These are phyloP conservation scores for Scortum barcoo DNA, from an alignment of 2,113 vertebrate species.

Conservation along the genomic window DNA sequence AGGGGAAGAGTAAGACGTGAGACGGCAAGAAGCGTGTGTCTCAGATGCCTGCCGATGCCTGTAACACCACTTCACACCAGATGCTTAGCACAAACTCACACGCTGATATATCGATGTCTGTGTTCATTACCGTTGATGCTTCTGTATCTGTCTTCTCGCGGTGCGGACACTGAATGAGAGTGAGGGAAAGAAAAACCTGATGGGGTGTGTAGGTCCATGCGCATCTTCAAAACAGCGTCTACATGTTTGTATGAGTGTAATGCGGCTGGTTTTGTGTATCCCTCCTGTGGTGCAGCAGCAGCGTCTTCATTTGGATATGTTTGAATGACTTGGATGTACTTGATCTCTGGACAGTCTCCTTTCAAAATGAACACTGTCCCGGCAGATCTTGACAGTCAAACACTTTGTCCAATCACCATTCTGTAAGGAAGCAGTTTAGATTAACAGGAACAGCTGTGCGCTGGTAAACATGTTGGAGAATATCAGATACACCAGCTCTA, in stretches of 20 bases:
- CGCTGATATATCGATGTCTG: conserved; percentile 80
- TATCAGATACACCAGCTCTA: background rate
- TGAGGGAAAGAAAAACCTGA: conserved; percentile 44
- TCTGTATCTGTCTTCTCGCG: conserved; percentile 65
- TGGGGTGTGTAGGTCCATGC: conserved; percentile 39
- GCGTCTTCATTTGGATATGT: conserved; percentile 18
- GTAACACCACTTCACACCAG: conserved; percentile 74
- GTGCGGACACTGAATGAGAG: conserved; percentile 57
- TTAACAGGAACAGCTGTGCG: conserved; percentile 11
- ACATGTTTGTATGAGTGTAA: conserved; percentile 26
- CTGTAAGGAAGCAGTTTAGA: background rate
- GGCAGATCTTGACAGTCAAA: conserved; percentile 26
- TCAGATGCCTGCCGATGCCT: conserved; percentile 75
- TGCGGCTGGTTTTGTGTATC: conserved; percentile 17
- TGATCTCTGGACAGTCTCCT: conserved; percentile 12
- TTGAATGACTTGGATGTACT: conserved; percentile 26
- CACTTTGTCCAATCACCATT: conserved; percentile 2
- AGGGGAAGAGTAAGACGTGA: conserved; percentile 75
- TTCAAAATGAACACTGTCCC: conserved; percentile 17
- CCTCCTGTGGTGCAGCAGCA: background rate
- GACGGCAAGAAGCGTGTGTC: conserved; percentile 64
- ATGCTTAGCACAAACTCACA: conserved; percentile 75
- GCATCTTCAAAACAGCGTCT: conserved; percentile 25
- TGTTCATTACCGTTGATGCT: conserved; percentile 84
- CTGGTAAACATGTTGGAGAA: conserved; percentile 3